These are phyloP conservation scores for Dasypogon diadema DNA, from an alignment of 2,888 invertebrate genomes.

Conservation along the genomic window DNA sequence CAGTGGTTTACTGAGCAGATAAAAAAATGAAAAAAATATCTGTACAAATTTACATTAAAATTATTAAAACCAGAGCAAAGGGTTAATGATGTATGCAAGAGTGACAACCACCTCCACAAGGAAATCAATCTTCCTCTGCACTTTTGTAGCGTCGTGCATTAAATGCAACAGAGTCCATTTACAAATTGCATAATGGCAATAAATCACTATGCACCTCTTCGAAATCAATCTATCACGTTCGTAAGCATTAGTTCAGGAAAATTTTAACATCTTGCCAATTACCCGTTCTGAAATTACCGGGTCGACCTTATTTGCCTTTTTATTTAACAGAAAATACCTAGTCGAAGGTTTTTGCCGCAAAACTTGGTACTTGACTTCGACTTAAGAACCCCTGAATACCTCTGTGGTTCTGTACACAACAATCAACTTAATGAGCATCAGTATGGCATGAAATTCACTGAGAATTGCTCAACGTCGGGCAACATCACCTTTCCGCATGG, in stretches of 20 bases:
- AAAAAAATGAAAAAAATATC: too few relatives aligned
- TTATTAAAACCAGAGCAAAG: too few relatives aligned
- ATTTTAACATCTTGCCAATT: constrained; percentile 47
- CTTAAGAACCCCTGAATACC: constrained; percentile 21
- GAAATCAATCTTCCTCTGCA: background rate
- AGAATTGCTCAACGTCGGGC: constrained; percentile 41
- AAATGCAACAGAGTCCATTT: constrained; percentile 46
- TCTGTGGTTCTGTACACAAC: constrained; percentile 50
- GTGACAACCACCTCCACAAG: too few relatives aligned
- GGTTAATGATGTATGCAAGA: too few relatives aligned
- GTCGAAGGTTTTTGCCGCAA: constrained; percentile 1
- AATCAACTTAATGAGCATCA: constrained; percentile 55
- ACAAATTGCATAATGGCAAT: constrained; percentile 51
- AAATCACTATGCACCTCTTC: constrained; percentile 37
- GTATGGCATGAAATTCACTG: constrained; percentile 36
- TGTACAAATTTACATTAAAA: too few relatives aligned
- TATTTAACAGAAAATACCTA: constrained; percentile 49
- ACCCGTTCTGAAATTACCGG: constrained; percentile 29
- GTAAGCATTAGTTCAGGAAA: constrained; percentile 13
- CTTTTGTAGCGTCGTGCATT: background rate
- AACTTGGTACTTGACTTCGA: background rate
- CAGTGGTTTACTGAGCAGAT: too few relatives aligned
- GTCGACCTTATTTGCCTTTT: constrained; percentile 52
- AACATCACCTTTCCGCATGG: constrained; percentile 12
- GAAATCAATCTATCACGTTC: constrained; percentile 41